Conservation (phyloP, 2,888 invertebrate species). For the Amphipyra berbera region DNA sequence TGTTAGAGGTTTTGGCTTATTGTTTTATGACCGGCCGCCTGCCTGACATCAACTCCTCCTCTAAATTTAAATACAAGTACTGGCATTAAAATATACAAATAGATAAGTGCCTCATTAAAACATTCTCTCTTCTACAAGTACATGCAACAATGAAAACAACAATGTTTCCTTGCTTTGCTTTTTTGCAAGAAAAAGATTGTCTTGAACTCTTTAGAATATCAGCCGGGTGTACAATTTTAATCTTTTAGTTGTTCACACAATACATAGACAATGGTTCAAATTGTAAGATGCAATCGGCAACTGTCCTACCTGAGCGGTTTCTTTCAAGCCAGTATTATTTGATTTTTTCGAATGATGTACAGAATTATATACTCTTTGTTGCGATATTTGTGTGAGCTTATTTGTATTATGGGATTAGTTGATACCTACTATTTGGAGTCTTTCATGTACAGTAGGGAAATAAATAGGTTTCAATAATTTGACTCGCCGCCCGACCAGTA, state of each 20-base stretch:
- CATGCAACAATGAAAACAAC: constrained; percentile 2
- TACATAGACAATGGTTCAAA: constrained; percentile 24
- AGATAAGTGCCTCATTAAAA: constrained; percentile 17
- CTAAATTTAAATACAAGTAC: background rate
- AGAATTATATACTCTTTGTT: constrained; percentile 14
- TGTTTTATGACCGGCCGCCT: too few relatives aligned
- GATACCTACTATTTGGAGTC: background rate
- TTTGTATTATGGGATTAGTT: background rate
- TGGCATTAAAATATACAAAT: background rate
- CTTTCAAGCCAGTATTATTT: constrained; percentile 14
- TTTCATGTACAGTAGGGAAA: too few relatives aligned
- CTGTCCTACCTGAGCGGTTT: constrained; percentile 12
- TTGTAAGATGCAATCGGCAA: constrained; percentile 39
- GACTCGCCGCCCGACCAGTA: too few relatives aligned
- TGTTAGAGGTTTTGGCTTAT: too few relatives aligned
- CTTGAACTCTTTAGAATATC: constrained; percentile 32
- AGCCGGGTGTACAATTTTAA: constrained; percentile 25
- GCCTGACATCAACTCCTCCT: too few relatives aligned
- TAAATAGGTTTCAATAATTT: too few relatives aligned
- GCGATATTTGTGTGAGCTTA: background rate
- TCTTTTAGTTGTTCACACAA: constrained; percentile 29
- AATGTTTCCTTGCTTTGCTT: constrained; percentile 2
- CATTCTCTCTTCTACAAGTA: background rate
- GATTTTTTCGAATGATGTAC: constrained; percentile 6
- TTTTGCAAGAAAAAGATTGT: constrained; percentile 12